Evolutionary conservation across 2,888 invertebrate species (phyloP).

Genomic region (Palloptera scutellata): DNA sequence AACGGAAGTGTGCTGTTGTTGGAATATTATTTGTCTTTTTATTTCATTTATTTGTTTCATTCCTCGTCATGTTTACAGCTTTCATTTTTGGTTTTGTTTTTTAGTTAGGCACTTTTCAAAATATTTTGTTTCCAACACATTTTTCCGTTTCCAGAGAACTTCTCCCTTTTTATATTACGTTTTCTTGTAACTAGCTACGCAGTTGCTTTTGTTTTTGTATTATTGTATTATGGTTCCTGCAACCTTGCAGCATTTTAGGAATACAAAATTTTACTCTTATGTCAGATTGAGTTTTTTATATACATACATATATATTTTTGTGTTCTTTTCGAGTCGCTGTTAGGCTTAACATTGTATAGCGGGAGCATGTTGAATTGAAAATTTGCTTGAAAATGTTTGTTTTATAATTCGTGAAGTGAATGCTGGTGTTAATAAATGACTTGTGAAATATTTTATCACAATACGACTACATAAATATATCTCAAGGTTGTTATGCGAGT

Average conservation of each 20-base stretch:
- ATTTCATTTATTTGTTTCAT: neutral
- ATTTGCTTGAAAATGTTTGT: too few species aligned
- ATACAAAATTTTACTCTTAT: neutral
- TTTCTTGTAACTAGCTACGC: neutral
- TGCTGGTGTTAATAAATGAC: too few species aligned
- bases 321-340: too few species aligned
- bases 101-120: conserved; percentile 2
- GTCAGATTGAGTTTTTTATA: too few species aligned
- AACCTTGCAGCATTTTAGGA: neutral
- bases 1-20: conserved; percentile 27
- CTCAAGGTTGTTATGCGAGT: too few species aligned
- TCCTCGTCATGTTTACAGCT: neutral
- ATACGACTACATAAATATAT: too few species aligned
- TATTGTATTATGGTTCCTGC: neutral
- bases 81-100: neutral
- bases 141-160: neutral
- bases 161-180: too few species aligned
- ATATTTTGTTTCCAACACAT: neutral
- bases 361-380: too few species aligned
- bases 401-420: too few species aligned
- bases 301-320: too few species aligned
- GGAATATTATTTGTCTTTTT: neutral
- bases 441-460: too few species aligned
- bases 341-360: too few species aligned
- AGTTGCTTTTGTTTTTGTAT: neutral